phyloP scores from a whole-genome alignment of 2,797 vertebrate genomes.

The Mus caroli region DNA sequence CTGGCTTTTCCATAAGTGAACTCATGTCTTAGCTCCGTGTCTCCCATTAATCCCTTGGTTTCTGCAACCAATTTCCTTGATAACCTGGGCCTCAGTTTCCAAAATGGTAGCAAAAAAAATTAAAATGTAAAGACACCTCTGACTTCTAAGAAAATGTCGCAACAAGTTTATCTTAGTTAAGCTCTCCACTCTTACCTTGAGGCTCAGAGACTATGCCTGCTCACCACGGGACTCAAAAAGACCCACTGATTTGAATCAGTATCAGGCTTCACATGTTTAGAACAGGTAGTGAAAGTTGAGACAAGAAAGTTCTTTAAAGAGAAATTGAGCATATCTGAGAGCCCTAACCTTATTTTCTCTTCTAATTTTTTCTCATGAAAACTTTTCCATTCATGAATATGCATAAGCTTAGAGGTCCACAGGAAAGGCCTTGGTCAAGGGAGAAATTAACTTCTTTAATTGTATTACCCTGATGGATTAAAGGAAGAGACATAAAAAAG shows the following conservation, averaged over 20 bases:
- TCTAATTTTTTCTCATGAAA: constrained; percentile 33
- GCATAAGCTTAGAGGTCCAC: neutral
- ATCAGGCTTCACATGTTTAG: neutral
- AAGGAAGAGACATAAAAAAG: constrained; percentile 18
- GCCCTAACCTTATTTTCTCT: constrained; percentile 3
- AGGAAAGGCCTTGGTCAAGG: constrained; percentile 30
- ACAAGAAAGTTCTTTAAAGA: neutral
- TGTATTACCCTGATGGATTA: neutral
- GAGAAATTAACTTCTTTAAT: constrained; percentile 24
- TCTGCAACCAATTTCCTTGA: neutral
- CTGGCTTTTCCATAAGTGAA: neutral
- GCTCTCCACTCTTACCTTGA: neutral
- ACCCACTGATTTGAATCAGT: neutral
- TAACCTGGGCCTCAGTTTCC: neutral
- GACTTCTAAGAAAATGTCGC: neutral
- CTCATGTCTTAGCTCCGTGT: neutral
- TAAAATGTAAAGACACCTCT: constrained; percentile 11
- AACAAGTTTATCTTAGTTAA: neutral
- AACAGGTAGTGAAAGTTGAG: neutral
- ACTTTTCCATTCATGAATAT: constrained; percentile 27
- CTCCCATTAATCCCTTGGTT: neutral
- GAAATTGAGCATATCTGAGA: neutral
- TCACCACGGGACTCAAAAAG: neutral
- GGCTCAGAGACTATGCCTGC: neutral
- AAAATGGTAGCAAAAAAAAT: neutral